A percentile compares a stretch with the other conserved stretches of the same genome.
These are phyloP conservation scores for Drosophila seguyi DNA, from an alignment of 1,140 invertebrate species.

Conservation along the genomic window DNA sequence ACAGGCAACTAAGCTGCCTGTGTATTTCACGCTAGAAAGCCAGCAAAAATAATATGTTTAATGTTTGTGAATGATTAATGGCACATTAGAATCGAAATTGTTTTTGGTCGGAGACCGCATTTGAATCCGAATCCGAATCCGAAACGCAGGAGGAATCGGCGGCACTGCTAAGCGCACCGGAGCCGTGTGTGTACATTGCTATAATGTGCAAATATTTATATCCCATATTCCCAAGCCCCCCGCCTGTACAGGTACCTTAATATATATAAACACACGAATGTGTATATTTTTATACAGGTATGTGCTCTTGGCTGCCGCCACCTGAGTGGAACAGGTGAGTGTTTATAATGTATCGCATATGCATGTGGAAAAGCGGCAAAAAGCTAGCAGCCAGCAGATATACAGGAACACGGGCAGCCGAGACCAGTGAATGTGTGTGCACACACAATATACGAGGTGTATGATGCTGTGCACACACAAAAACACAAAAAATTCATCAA, in stretches of 20 bases:
- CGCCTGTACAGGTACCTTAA: not conserved
- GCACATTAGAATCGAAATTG: constrained; percentile 82
- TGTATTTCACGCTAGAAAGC: constrained; percentile 79
- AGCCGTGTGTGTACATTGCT: constrained; percentile 57
- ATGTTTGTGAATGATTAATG: constrained; percentile 84
- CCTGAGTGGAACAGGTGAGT: constrained; percentile 76
- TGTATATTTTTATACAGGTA: constrained; percentile 9
- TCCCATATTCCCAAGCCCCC: constrained; percentile 22
- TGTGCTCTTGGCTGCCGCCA: constrained; percentile 43
- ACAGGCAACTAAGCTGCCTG: constrained; percentile 79
- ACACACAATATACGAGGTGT: constrained; percentile 21
- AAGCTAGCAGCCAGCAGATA: constrained; percentile 42
- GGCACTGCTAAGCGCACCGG: constrained; percentile 42
- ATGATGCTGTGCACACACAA: constrained; percentile 20
- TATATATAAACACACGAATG: not conserved
- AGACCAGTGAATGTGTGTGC: constrained; percentile 11
- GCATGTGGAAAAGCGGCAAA: constrained; percentile 63
- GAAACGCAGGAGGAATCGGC: constrained; percentile 8
- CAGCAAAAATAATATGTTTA: constrained; percentile 69
- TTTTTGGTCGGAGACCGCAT: constrained; percentile 53
- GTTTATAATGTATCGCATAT: constrained; percentile 73
- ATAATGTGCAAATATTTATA: constrained; percentile 83
- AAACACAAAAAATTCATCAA: constrained; percentile 18
- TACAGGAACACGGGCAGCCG: too few relatives aligned
- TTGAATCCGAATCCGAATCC: constrained; percentile 21